Conservation (phyloP, 2,797 vertebrate genomes). For the Chanos chanos region DNA sequence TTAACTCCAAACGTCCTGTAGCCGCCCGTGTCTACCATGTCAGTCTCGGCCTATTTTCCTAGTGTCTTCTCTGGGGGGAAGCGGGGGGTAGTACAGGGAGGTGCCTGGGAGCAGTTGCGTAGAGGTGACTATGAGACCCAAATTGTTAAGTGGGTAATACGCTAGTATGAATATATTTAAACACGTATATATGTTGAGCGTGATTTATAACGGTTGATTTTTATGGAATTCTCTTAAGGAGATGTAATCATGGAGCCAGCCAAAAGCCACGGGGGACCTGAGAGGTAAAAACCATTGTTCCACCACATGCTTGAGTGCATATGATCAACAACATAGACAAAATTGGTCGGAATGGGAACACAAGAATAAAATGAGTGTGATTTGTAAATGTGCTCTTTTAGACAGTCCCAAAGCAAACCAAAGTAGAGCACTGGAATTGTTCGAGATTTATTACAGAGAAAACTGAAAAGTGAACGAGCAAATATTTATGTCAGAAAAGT, state of each 20-base stretch:
- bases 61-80: not conserved
- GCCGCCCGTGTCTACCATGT: slow-evolving; percentile 39
- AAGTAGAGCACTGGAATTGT: not conserved
- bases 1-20: slow-evolving; percentile 49
- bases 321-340: not conserved
- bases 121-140: slow-evolving; percentile 39
- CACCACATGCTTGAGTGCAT: not conserved
- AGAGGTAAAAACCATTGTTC: not conserved
- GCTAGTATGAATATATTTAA: slow-evolving; percentile 32
- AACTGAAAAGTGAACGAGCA: not conserved
- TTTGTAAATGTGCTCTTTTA: not conserved
- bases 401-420: not conserved
- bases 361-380: not conserved
- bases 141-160: slow-evolving; percentile 34
- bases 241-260: slow-evolving; percentile 2
- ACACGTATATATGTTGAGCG: not conserved
- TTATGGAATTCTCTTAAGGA: not conserved
- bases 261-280: not conserved
- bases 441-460: not conserved
- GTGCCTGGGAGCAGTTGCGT: slow-evolving; percentile 30
- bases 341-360: not conserved
- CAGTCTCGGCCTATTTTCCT: slow-evolving; percentile 38
- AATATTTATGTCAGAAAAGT: not conserved
- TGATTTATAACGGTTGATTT: slow-evolving; percentile 14
- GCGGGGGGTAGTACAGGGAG: slow-evolving; percentile 21